Evolutionary conservation across 2,797 vertebrate species (phyloP), one percentile per base, ranked within the genome.

Genomic region (Aphelocoma californica): DNA sequence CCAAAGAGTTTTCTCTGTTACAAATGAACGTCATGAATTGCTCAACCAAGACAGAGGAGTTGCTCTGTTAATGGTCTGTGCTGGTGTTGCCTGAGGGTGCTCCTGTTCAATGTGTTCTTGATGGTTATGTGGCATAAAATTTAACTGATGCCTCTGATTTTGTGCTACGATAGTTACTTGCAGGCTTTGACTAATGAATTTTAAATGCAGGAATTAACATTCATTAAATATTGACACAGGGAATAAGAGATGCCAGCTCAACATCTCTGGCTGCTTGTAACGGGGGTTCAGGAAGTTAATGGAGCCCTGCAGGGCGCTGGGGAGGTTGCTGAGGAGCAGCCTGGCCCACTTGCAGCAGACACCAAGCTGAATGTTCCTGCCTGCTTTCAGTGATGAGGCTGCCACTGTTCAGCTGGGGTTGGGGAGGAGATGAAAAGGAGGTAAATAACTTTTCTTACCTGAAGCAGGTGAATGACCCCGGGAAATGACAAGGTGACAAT

Each of bases 221-320:
- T 91, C 86, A 95, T 95, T 92, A 96, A 94, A 97, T 85, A 94
- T 92, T 96, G 92, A 95, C 73, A 88, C 44, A 71, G 81, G 66
- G 86, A 90, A 57, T 82, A 71, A 64, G 84, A 72, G 79, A 77
- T 75, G 84, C 79, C 77, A 79, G 86, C 87, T 92, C 84, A 82
- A 85, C 95, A 73, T 78, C 71, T 70, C 91, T 38, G 91, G 26
- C 65, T 86, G 61, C 69, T 47, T 38, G 58, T 44, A 28, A 3
- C 6, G 47, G 61, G 62, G 69, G 70, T 86, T 96, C 81, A 58
- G 79, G 57, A 83, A 86, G 87, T 53, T 77, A 90, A 85, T 62
- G 78, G 81, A 90, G 60, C 81, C 74, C 92, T 89, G 58, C 70
- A 92, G 91, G 80, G 58, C 77, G 36, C 54, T 92, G 69, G 86